A percentile compares a stretch with the other conserved stretches of the same genome.
These are phyloP conservation scores for Okamejei kenojei DNA, from an alignment of 2,797 vertebrate genomes.

Conservation along the genomic window DNA sequence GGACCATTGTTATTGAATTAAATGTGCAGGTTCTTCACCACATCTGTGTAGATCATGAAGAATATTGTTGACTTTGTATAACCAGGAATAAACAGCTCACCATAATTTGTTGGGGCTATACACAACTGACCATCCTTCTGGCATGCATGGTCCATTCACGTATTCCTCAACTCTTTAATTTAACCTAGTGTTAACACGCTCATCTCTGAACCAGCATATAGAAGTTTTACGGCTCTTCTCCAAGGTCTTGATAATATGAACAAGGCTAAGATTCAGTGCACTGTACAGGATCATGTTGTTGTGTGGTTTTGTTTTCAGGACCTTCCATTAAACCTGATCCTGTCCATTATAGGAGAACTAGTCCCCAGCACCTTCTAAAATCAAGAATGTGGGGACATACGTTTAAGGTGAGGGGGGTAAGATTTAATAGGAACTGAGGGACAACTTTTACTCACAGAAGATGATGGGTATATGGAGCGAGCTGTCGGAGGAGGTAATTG, in stretches of 20 bases:
- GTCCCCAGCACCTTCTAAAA: not conserved
- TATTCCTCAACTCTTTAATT: not conserved
- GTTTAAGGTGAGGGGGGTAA: too few relatives aligned
- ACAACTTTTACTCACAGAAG: too few relatives aligned
- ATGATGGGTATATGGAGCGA: too few relatives aligned
- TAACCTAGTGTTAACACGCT: not conserved
- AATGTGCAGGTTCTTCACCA: not conserved
- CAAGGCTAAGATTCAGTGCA: not conserved
- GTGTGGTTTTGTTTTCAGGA: not conserved
- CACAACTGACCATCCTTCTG: not conserved
- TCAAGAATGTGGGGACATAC: too few relatives aligned
- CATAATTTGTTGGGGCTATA: not conserved
- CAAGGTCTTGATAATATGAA: too few relatives aligned
- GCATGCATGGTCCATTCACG: too few relatives aligned
- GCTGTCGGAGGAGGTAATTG: too few relatives aligned
- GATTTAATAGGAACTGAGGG: too few relatives aligned
- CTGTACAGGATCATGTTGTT: not conserved
- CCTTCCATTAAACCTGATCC: not conserved
- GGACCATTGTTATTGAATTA: not conserved
- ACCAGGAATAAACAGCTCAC: not conserved
- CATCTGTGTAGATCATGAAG: not conserved
- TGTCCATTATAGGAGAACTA: not conserved
- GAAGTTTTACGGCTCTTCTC: not conserved
- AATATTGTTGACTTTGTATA: not conserved
- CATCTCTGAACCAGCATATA: not conserved